A percentile compares a stretch with the other conserved stretches of the same genome.
Conservation (phyloP, 2,888 invertebrate genomes). For the Clivina fossor region DNA sequence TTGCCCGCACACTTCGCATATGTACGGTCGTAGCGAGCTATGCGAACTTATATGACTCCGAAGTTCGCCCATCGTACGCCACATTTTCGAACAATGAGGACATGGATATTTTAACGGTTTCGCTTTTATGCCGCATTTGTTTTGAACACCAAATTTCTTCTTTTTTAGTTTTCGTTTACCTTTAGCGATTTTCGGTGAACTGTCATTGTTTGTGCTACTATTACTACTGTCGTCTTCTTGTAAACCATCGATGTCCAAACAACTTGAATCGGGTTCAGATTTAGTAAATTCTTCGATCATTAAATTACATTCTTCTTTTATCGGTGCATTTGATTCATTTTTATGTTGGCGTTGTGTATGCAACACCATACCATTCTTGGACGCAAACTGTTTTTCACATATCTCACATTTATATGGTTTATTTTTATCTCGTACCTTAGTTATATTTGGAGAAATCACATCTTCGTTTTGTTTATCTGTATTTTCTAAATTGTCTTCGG, state of each 20-base stretch:
- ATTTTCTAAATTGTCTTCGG: constrained; percentile 17
- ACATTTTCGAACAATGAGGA: constrained; percentile 45
- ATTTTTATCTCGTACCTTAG: constrained; percentile 15
- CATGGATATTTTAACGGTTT: constrained; percentile 42
- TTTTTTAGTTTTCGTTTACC: too few relatives aligned
- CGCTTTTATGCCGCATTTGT: constrained; percentile 26
- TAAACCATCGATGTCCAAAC: neutral
- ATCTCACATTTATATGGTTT: constrained; percentile 29
- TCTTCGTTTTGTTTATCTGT: constrained; percentile 17
- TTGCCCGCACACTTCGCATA: constrained; percentile 59
- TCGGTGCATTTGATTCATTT: constrained; percentile 23
- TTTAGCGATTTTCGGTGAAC: constrained; percentile 14
- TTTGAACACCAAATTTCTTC: too few relatives aligned
- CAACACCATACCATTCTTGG: constrained; percentile 32
- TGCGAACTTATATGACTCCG: constrained; percentile 46
- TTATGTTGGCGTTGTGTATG: constrained; percentile 37
- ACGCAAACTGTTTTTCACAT: constrained; percentile 33
- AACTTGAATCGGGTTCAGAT: too few relatives aligned
- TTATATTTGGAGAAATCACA: too few relatives aligned
- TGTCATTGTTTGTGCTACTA: constrained; percentile 14
- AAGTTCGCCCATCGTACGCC: constrained; percentile 45
- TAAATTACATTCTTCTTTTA: constrained; percentile 18
- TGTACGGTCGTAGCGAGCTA: constrained; percentile 45
- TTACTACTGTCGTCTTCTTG: constrained; percentile 22
- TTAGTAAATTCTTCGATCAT: constrained; percentile 15